phyloP scores from a whole-genome alignment of 2,888 invertebrate genomes.

The Carcina quercana region DNA sequence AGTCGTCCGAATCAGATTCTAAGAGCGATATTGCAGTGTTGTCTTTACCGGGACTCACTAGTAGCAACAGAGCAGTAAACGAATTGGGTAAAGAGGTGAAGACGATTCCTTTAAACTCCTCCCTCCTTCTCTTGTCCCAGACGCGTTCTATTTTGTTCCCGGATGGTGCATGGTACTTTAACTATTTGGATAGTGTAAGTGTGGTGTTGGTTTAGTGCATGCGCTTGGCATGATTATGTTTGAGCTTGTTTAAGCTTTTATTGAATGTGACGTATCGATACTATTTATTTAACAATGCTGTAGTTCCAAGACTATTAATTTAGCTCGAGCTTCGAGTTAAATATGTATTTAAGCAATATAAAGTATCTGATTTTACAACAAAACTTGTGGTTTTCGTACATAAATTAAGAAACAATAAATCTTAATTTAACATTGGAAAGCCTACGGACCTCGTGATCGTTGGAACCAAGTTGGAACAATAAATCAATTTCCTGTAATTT shows the following conservation, averaged over 20 bases:
- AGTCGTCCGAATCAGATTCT: conserved; percentile 30
- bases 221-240: conserved; percentile 7
- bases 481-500: too few species aligned
- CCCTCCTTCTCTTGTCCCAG: conserved; percentile 53
- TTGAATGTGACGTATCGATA: too few species aligned
- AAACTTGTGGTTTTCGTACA: too few species aligned
- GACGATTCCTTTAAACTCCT: conserved; percentile 47
- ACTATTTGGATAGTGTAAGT: conserved; percentile 68
- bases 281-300: too few species aligned
- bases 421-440: too few species aligned
- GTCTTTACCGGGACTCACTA: conserved; percentile 49
- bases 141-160: conserved; percentile 47
- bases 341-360: too few species aligned
- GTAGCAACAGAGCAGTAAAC: conserved; percentile 42
- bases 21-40: conserved; percentile 51
- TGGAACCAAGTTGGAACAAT: too few species aligned
- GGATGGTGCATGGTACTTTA: conserved; percentile 67
- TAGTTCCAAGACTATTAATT: too few species aligned
- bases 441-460: too few species aligned
- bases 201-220: conserved; percentile 36
- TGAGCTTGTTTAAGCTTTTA: conserved; percentile 15
- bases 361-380: too few species aligned
- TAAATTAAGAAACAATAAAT: too few species aligned
- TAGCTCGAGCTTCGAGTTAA: too few species aligned
- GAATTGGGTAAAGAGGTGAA: conserved; percentile 54